phyloP scores from a whole-genome alignment of 2,888 invertebrate species.

The Buathra laborator region DNA sequence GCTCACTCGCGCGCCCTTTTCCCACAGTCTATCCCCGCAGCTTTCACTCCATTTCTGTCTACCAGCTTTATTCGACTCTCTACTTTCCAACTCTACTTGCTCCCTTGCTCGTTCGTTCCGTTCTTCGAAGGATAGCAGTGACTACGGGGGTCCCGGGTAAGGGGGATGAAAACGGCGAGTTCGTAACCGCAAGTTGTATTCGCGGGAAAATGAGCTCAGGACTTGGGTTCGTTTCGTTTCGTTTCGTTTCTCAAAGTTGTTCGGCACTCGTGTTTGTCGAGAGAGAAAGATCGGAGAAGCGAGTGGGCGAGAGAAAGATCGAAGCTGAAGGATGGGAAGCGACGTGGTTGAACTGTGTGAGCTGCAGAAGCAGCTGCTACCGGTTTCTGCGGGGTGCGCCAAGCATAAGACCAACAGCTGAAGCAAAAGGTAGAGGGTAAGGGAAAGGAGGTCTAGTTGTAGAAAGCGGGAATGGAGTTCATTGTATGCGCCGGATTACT shows the following conservation, averaged over 20 bases:
- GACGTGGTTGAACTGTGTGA: slow-evolving; percentile 22
- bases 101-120: slow-evolving; percentile 63
- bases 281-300: slow-evolving; percentile 24
- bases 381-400: slow-evolving; percentile 20
- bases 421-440: slow-evolving; percentile 9
- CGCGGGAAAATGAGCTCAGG: slow-evolving; percentile 76
- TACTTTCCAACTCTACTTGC: slow-evolving; percentile 45
- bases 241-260: slow-evolving; percentile 68
- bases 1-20: slow-evolving; percentile 53
- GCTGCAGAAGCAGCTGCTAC: slow-evolving; percentile 14
- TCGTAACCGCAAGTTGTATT: slow-evolving; percentile 78
- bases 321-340: slow-evolving; percentile 13
- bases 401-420: slow-evolving; percentile 40
- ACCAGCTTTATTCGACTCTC: slow-evolving; percentile 59
- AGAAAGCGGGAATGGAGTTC: slow-evolving; percentile 72
- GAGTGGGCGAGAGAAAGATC: slow-evolving; percentile 5
- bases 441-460: slow-evolving; percentile 41
- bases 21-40: slow-evolving; percentile 57
- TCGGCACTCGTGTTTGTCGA: slow-evolving; percentile 54
- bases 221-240: slow-evolving; percentile 68
- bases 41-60: slow-evolving; percentile 65
- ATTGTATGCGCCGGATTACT: slow-evolving; percentile 77
- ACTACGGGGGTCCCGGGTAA: not conserved
- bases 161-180: slow-evolving; percentile 66
- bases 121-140: slow-evolving; percentile 56